A percentile compares a stretch with the other conserved stretches of the same genome.
Evolutionary conservation across 2,888 invertebrate genomes (phyloP).

Genomic region (Galerucella calmariensis): DNA sequence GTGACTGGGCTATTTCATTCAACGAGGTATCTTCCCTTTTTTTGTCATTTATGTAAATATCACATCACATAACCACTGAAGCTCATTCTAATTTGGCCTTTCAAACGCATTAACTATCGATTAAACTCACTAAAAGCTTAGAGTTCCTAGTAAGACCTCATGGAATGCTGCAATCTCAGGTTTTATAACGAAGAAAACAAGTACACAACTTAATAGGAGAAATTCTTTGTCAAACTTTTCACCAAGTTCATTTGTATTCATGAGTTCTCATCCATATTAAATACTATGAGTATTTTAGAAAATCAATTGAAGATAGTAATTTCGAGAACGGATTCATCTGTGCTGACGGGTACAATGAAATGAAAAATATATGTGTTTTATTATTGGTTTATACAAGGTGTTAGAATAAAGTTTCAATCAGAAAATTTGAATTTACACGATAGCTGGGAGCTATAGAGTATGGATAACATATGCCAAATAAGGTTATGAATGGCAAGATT

Average conservation of each 20-base stretch:
- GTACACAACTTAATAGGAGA: background rate
- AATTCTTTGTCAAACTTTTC: background rate
- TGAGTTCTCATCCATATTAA: background rate
- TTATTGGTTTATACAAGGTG: background rate
- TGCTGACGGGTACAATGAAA: too few species aligned
- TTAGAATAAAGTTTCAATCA: too few species aligned
- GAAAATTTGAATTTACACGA: too few species aligned
- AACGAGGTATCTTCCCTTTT: too few species aligned
- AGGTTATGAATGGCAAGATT: too few species aligned
- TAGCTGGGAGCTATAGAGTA: too few species aligned
- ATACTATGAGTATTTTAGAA: background rate
- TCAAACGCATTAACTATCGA: background rate
- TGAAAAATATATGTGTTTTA: background rate
- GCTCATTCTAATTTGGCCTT: background rate
- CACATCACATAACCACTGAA: background rate
- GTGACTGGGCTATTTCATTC: too few species aligned
- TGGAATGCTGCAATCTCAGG: conserved; percentile 3
- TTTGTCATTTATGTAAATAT: too few species aligned
- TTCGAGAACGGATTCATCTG: too few species aligned
- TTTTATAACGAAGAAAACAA: background rate
- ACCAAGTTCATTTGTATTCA: background rate
- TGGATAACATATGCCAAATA: too few species aligned
- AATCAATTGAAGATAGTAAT: background rate
- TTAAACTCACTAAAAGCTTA: background rate
- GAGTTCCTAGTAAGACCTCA: background rate